Evolutionary conservation across 2,888 invertebrate species (phyloP).

Genomic region (Agriopis leucophaearia): DNA sequence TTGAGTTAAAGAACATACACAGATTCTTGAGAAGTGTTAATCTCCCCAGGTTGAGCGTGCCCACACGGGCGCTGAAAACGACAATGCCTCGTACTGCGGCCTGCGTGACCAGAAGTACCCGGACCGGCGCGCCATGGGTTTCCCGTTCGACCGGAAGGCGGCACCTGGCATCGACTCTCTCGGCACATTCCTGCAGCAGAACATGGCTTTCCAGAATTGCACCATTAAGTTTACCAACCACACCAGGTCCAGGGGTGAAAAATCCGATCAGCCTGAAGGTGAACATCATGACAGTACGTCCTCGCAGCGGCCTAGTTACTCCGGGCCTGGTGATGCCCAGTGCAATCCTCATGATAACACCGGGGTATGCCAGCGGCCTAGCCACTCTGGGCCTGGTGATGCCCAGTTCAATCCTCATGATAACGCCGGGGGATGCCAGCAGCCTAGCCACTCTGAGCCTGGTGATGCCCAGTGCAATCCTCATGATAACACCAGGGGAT

Average conservation of each 20-base stretch:
- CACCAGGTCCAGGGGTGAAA: background rate
- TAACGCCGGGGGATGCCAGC: no score
- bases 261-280: background rate
- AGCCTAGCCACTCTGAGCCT: no score
- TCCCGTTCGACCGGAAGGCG: constrained; percentile 6
- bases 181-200: background rate
- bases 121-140: constrained; percentile 87
- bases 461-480: no score
- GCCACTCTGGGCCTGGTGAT: no score
- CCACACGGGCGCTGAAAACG: background rate
- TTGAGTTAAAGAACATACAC: no score
- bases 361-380: no score
- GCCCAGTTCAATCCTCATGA: no score
- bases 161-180: background rate
- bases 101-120: constrained; percentile 86
- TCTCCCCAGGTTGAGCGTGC: background rate
- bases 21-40: background rate
- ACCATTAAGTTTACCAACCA: constrained; percentile 1
- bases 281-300: background rate
- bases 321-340: no score
- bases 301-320: no score
- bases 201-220: background rate
- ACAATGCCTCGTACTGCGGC: constrained; percentile 75
- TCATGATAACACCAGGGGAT: no score
- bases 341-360: no score